Evolutionary conservation across 92 coral and sea anemone genomes (phyloP), one percentile per base, ranked within the genome.

Genomic region (Porites cylindrica): DNA sequence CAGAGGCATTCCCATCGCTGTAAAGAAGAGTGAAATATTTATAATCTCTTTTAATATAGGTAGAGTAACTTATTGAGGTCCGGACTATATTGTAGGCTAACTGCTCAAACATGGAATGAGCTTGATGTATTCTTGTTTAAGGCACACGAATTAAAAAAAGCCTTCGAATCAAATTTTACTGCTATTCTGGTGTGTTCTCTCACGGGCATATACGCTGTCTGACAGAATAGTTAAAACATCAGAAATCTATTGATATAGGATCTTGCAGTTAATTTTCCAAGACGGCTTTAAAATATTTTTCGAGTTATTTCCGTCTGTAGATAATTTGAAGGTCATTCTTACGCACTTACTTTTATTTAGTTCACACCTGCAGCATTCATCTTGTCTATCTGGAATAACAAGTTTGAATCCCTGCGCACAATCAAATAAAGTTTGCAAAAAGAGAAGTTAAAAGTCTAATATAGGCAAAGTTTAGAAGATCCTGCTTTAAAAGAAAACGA

Each of bases 321-420:
- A 38, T 38, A 6, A 38, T 38, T 38, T 3, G 47, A 38, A 38
- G 47, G 47, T 38, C 47, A 38, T 38, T n/a, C 50, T 20, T 56
- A 20, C 12, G 17, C 56, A 21, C 78, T 19, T 74, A 54, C 68
- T 77, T 16, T 77, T 38, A 29, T 10, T 2, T 72, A 10, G 11
- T 38, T 72, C 77, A 72, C 81, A 77, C 9, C 69, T 77, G 66
- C 81, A 77, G 66, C 81, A 77, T 29, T 77, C 81, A 19, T 54
- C 26, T 19, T 1, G 19, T 43, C 52, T 77, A 19, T 20, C 50
- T 18, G 81, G 81, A 16, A 52, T 61, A 8, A 77, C 68, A 77
- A 77, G 68, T 47, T 26, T 58, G 19, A 61, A 54, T 9, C 66
- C 81, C 81, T 77, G 50, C 7, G 26, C 24, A 24, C 51, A 72